These are phyloP conservation scores for Rhombomys opimus DNA, from an alignment of 2,113 vertebrate species.

Conservation along the genomic window DNA sequence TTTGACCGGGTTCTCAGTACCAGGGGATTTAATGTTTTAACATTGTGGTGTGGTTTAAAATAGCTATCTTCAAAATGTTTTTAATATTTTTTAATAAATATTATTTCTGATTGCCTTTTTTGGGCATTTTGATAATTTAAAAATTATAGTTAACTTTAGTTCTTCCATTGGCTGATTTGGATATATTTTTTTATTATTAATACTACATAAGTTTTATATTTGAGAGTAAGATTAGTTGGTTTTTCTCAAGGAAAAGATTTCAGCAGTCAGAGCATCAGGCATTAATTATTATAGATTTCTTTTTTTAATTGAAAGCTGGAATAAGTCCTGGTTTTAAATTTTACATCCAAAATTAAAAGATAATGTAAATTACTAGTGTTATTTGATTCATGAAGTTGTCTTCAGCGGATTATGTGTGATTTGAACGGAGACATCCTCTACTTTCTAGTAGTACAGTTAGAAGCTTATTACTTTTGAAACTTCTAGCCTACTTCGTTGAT, in stretches of 20 bases:
- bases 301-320: slow-evolving; percentile 45
- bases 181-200: slow-evolving; percentile 19
- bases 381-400: slow-evolving; percentile 36
- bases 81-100: neutral
- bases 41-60: slow-evolving; percentile 17
- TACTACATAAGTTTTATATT: neutral
- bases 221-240: slow-evolving; percentile 13
- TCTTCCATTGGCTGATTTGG: neutral
- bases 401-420: slow-evolving; percentile 49
- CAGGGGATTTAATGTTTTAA: neutral
- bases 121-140: slow-evolving; percentile 48
- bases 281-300: neutral
- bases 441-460: neutral
- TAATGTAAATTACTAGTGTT: slow-evolving; percentile 36
- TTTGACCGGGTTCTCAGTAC: neutral
- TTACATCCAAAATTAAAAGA: neutral
- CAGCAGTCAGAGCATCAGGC: neutral
- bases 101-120: slow-evolving; percentile 40
- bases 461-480: neutral
- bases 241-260: neutral
- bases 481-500: slow-evolving; percentile 20
- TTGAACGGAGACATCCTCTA: slow-evolving; percentile 5
- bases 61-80: neutral
- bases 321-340: slow-evolving; percentile 30
- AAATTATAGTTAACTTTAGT: slow-evolving; percentile 54